These are phyloP conservation scores for Myripristis jacobus DNA, from an alignment of 2,797 vertebrate species.

Conservation along the genomic window DNA sequence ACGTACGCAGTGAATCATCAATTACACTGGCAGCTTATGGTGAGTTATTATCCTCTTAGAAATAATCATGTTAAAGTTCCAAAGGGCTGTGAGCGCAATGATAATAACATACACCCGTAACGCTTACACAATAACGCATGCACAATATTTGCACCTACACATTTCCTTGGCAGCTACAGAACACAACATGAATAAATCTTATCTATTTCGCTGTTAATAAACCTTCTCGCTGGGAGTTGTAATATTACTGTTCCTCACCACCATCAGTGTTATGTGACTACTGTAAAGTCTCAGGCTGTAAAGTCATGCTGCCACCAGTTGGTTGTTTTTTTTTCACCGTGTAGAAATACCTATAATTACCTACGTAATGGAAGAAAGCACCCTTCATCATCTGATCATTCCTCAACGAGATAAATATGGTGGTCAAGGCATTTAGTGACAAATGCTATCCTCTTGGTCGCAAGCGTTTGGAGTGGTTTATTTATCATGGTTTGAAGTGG, in stretches of 20 bases:
- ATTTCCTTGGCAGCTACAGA: conserved; percentile 17
- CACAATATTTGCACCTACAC: conserved; percentile 36
- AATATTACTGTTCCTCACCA: conserved; percentile 25
- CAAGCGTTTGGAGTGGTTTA: conserved; percentile 79
- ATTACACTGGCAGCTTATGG: conserved; percentile 55
- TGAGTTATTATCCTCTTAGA: conserved; percentile 65
- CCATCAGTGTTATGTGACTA: conserved; percentile 24
- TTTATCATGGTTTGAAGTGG: conserved; percentile 85
- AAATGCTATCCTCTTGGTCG: conserved; percentile 72
- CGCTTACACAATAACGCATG: conserved; percentile 20
- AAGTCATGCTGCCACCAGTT: conserved; percentile 61
- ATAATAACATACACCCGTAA: conserved; percentile 24
- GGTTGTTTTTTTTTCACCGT: conserved; percentile 43
- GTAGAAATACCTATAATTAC: conserved; percentile 78
- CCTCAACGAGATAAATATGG: conserved; percentile 83
- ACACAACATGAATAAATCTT: conserved; percentile 31
- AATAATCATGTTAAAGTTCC: conserved; percentile 60
- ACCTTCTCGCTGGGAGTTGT: neutral
- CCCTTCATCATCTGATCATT: conserved; percentile 82
- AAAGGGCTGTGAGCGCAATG: conserved; percentile 41
- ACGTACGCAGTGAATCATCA: conserved; percentile 70
- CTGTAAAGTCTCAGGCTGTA: conserved; percentile 37
- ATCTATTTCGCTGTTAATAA: conserved; percentile 45
- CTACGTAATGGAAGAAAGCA: conserved; percentile 73
- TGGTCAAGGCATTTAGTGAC: conserved; percentile 81